Evolutionary conservation across 2,113 vertebrate genomes (phyloP).

Genomic region (Cygnus atratus): DNA sequence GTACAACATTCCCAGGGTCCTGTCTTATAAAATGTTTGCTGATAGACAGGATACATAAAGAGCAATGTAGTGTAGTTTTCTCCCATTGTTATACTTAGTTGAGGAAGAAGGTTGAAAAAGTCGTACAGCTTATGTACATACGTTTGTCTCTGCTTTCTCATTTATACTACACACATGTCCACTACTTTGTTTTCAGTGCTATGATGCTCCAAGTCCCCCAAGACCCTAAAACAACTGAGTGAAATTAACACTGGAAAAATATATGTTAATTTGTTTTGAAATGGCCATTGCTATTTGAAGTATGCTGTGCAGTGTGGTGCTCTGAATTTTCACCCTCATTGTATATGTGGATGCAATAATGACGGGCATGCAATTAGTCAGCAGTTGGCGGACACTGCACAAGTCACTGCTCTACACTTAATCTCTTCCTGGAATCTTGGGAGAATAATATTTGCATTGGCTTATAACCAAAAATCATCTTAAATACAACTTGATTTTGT

Average conservation of each 20-base stretch:
- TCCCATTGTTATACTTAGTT: neutral
- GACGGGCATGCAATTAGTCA: slow-evolving; percentile 29
- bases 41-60: neutral
- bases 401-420: slow-evolving; percentile 38
- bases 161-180: neutral
- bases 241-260: slow-evolving; percentile 26
- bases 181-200: neutral
- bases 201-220: neutral
- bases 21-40: slow-evolving; percentile 24
- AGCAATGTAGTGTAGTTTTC: neutral
- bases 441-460: slow-evolving; percentile 69
- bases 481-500: slow-evolving; percentile 50
- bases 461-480: slow-evolving; percentile 29
- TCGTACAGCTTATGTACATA: neutral
- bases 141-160: slow-evolving; percentile 8
- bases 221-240: neutral
- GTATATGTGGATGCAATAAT: neutral
- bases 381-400: slow-evolving; percentile 1
- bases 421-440: slow-evolving; percentile 48
- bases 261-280: neutral
- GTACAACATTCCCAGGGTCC: slow-evolving; percentile 9
- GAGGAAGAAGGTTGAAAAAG: neutral
- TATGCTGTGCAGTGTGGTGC: neutral
- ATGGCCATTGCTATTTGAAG: neutral
- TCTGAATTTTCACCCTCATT: neutral